These are phyloP conservation scores for Spondyliosoma cantharus DNA, from an alignment of 2,797 vertebrate genomes.

Conservation along the genomic window DNA sequence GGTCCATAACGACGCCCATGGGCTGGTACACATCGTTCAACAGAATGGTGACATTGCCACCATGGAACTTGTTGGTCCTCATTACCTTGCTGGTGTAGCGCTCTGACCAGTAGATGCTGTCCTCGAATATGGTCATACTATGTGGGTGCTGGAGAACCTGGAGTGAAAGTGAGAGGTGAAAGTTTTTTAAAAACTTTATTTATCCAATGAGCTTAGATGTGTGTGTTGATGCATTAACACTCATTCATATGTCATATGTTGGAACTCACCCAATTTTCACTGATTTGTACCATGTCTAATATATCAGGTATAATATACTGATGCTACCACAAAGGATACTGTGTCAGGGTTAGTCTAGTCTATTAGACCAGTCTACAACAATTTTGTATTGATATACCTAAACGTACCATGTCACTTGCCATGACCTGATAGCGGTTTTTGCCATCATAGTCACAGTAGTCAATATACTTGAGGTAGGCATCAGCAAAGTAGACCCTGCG, in stretches of 20 bases:
- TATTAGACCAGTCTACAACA: neutral
- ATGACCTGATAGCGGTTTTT: conserved; percentile 91
- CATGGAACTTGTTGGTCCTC: conserved; percentile 93
- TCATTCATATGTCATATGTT: neutral
- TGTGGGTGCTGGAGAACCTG: conserved; percentile 92
- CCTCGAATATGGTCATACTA: conserved; percentile 92
- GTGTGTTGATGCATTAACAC: neutral
- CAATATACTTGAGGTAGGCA: conserved; percentile 93
- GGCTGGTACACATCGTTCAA: conserved; percentile 87
- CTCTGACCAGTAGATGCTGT: conserved; percentile 93
- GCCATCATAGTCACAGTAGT: conserved; percentile 95
- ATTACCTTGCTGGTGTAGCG: conserved; percentile 87
- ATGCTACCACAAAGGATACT: too few species aligned
- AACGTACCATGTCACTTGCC: conserved; percentile 91
- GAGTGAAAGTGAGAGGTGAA: neutral
- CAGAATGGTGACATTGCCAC: conserved; percentile 88
- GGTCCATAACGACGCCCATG: conserved; percentile 89
- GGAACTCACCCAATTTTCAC: neutral
- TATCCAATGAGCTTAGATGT: neutral
- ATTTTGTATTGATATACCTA: neutral
- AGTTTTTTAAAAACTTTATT: neutral
- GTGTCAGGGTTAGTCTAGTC: neutral
- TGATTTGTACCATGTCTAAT: too few species aligned
- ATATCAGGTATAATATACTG: too few species aligned
- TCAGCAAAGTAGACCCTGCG: conserved; percentile 92